These are phyloP conservation scores for Helicolenus hilgendorfi DNA, from an alignment of 2,797 vertebrate species.

Conservation along the genomic window DNA sequence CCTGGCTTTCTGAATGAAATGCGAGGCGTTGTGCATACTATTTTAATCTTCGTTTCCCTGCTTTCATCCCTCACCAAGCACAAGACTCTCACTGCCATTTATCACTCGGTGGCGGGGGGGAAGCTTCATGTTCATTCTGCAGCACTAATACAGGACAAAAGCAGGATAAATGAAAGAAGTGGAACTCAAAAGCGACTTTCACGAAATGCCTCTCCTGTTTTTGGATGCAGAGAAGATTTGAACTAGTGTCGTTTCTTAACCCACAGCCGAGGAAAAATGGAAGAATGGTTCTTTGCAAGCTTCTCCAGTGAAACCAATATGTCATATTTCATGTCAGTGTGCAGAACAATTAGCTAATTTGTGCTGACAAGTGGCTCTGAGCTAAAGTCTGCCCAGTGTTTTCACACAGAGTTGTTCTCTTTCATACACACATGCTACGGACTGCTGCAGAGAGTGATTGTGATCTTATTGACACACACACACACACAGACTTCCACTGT, in stretches of 20 bases:
- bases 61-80: not conserved
- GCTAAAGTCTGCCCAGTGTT: slow-evolving; percentile 19
- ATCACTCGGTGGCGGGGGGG: not conserved
- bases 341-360: slow-evolving; percentile 57
- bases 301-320: not conserved
- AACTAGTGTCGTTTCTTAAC: not conserved
- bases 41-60: not conserved
- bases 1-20: not conserved
- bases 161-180: not conserved
- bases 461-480: slow-evolving; percentile 13
- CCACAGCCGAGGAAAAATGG: not conserved
- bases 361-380: slow-evolving; percentile 31
- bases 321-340: slow-evolving; percentile 2
- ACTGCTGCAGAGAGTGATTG: not conserved
- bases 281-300: not conserved
- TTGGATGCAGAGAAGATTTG: not conserved
- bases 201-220: not conserved
- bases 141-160: not conserved
- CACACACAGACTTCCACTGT: not conserved
- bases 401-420: slow-evolving; percentile 28
- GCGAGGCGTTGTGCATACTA: not conserved
- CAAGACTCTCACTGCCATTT: not conserved
- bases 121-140: not conserved
- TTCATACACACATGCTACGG: slow-evolving; percentile 21
- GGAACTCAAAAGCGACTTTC: not conserved